Evolutionary conservation across 2,113 vertebrate species (phyloP).

Genomic region (Leptocoma aspasia): DNA sequence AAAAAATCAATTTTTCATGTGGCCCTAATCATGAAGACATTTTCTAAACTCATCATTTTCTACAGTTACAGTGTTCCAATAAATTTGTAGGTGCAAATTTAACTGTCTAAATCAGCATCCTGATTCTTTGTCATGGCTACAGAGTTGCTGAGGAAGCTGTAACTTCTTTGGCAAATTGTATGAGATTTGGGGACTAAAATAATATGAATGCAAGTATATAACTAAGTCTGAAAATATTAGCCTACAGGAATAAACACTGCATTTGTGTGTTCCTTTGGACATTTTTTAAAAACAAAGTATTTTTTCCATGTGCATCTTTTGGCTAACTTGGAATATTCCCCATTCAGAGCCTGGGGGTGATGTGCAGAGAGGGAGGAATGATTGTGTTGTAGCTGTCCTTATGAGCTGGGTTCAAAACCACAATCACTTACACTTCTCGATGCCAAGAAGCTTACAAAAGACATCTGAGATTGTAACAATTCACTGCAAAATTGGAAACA

Average conservation of each 20-base stretch:
- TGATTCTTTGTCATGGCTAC: neutral
- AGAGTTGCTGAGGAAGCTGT: neutral
- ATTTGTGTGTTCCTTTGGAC: neutral
- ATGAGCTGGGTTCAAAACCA: neutral
- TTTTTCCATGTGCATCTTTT: neutral
- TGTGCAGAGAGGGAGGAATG: neutral
- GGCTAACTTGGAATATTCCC: neutral
- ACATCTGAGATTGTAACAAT: neutral
- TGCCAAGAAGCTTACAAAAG: constrained; percentile 21
- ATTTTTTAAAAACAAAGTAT: neutral
- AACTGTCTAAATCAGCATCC: neutral
- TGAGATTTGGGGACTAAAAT: neutral
- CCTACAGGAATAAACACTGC: neutral
- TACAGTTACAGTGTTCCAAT: neutral
- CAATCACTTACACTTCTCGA: neutral
- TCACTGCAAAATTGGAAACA: constrained; percentile 15
- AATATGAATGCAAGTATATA: neutral
- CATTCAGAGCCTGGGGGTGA: neutral
- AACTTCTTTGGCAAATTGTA: neutral
- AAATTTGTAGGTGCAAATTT: constrained; percentile 33
- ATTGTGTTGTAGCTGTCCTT: neutral
- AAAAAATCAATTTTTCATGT: neutral
- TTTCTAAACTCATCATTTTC: neutral
- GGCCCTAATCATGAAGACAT: neutral
- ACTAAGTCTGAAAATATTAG: neutral